Conservation (phyloP, 37 sponge, comb jelly and placozoan species). For the Axinella damicornis region DNA sequence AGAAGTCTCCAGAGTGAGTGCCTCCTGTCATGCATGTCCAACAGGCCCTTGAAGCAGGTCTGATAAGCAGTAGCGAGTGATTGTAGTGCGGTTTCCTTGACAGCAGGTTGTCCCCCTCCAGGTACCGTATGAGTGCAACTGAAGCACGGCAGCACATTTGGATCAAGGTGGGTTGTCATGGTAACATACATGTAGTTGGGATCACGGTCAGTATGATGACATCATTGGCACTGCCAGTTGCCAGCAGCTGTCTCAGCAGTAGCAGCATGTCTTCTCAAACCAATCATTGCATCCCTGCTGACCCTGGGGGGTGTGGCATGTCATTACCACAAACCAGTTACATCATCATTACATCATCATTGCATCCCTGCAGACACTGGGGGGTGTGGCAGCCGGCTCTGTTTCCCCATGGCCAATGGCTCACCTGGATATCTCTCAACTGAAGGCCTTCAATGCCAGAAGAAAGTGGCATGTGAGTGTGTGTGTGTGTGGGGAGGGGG, state of each 20-base stretch:
- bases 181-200: too few species aligned
- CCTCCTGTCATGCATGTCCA: too few species aligned
- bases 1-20: slow-evolving; percentile 61
- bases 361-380: slow-evolving; percentile 3
- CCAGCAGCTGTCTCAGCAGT: too few species aligned
- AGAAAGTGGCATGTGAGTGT: slow-evolving; percentile 72
- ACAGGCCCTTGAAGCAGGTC: too few species aligned
- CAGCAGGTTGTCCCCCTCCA: neutral
- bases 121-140: slow-evolving; percentile 47
- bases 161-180: slow-evolving; percentile 44
- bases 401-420: slow-evolving; percentile 69
- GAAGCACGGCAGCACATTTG: slow-evolving; percentile 38
- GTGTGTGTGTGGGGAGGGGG: neutral
- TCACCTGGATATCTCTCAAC: slow-evolving; percentile 29
- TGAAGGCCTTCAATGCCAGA: slow-evolving; percentile 57
- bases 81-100: neutral
- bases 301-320: too few species aligned
- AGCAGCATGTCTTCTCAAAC: too few species aligned
- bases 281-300: too few species aligned
- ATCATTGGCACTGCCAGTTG: too few species aligned
- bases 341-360: too few species aligned
- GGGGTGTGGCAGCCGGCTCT: neutral
- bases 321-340: too few species aligned
- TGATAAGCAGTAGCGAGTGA: too few species aligned
- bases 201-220: too few species aligned